Base-by-base conservation (phyloP, 2,888 invertebrate species). In the Aelia acuminata region DNA sequence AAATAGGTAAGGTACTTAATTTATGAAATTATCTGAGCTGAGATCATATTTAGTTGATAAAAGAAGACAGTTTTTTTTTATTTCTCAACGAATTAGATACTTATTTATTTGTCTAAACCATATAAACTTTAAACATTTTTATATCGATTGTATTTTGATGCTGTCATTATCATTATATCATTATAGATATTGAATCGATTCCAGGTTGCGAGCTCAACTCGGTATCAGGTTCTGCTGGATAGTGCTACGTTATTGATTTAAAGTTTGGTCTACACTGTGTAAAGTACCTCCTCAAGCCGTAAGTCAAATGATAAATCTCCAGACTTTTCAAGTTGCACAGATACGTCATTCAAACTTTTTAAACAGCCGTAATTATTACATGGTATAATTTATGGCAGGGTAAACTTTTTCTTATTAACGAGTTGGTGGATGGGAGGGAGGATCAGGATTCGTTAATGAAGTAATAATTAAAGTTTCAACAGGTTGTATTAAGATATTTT, bases 161-260 rank as follows among this genome's bases (percentile, higher is more conserved):
- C 31, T 35, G 35, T 35, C 63, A 31, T 70, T 70, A 15, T 31
- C 63, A 35, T 70, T 0, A 7, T 70, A 18, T n/a, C n/a, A n/a
- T n/a, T n/a, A n/a, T n/a, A n/a, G n/a, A 7, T 35, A 70, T 35
- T 35, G 63, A 70, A 15, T 70, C 18, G 35, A 20, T 35, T 20
- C 35, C 20, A 31, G 31, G 63, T 70, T 35, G 63, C 63, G 31
- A 35, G 35, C 31, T 18, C 4, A 35, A 70, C 63, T 35, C 31
- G 31, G 31, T 70, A 80, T 80, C 80, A 35, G 3, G 80, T 11
- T 80, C 43, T 80, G 80, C 63, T 7, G 43, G 80, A 80, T n/a
- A 80, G 80, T n/a, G 80, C n/a, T n/a, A 43, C 80, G 43, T 80
- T 80, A 80, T 80, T 80, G 80, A 80, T 80, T 80, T 80, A 80